Conservation (phyloP, 2,888 invertebrate species). For the Zelleria hepariella region DNA sequence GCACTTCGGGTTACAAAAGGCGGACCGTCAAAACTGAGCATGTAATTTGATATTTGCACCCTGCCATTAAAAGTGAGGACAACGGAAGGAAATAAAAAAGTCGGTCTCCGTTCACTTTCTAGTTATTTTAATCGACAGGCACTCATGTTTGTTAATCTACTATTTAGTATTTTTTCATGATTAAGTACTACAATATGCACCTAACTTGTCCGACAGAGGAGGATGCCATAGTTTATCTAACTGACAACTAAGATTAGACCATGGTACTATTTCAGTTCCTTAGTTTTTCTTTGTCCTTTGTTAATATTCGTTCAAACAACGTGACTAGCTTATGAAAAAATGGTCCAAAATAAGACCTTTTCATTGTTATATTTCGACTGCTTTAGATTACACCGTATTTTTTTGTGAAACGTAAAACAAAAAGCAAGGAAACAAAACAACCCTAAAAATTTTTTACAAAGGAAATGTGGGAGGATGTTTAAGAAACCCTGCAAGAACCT, state of each 20-base stretch:
- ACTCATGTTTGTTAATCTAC: conserved; percentile 36
- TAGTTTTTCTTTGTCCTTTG: too few relatives aligned
- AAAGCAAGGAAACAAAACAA: neutral
- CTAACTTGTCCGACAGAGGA: too few relatives aligned
- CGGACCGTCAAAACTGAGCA: conserved; percentile 5
- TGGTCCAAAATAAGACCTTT: too few relatives aligned
- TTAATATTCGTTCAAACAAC: too few relatives aligned
- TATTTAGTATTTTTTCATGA: too few relatives aligned
- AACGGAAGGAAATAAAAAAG: conserved; percentile 69
- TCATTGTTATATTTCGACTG: too few relatives aligned
- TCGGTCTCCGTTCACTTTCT: conserved; percentile 58
- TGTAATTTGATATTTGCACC: conserved; percentile 67
- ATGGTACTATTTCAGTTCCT: too few relatives aligned
- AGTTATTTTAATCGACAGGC: conserved; percentile 42
- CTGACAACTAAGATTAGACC: too few relatives aligned
- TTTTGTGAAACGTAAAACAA: neutral
- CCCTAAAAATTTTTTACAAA: neutral
- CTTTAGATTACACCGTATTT: too few relatives aligned
- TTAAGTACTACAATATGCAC: too few relatives aligned
- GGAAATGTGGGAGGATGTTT: conserved; percentile 46
- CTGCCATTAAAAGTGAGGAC: conserved; percentile 60
- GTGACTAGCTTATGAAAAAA: too few relatives aligned
- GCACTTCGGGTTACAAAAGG: conserved; percentile 11
- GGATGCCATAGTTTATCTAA: too few relatives aligned
- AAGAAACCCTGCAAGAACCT: conserved; percentile 54